Percentiles rank a stretch among this genome's conserved stretches.
Evolutionary conservation across 2,888 invertebrate species (phyloP).

Genomic region (Ochropleura leucogaster): DNA sequence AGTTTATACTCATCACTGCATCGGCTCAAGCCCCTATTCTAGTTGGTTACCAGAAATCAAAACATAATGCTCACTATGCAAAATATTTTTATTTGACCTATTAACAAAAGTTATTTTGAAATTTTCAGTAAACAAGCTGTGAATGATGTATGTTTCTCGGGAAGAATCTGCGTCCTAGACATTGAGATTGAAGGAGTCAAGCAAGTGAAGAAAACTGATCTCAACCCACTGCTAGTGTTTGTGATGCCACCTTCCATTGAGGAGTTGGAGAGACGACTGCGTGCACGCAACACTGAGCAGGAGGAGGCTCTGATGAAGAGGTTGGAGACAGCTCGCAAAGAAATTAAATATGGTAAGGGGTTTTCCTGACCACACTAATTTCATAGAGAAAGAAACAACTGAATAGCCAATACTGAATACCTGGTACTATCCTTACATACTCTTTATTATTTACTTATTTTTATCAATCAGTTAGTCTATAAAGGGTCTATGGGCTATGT

Average conservation of each 20-base stretch:
- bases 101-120: conserved; percentile 44
- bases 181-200: conserved; percentile 99
- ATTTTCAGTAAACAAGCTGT: conserved; percentile 95
- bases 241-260: conserved; percentile 97
- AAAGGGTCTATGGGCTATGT: too few relatives aligned
- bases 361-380: neutral
- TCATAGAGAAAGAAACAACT: neutral
- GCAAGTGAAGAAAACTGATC: conserved; percentile 94
- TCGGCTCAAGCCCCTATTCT: neutral
- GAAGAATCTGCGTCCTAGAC: conserved; percentile 97
- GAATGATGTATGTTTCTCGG: conserved; percentile 93
- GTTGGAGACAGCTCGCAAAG: conserved; percentile 94
- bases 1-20: neutral
- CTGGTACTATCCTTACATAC: neutral
- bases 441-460: neutral
- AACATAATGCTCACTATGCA: neutral
- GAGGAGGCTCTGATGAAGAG: conserved; percentile 95
- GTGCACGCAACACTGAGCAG: conserved; percentile 96
- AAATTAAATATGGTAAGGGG: conserved; percentile 95
- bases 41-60: neutral
- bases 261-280: conserved; percentile 93
- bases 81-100: conserved; percentile 24
- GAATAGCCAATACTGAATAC: too few relatives aligned
- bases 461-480: neutral
- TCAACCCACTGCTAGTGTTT: conserved; percentile 96